Conservation (phyloP, 1,140 invertebrate genomes). For the Forficula auricularia region DNA sequence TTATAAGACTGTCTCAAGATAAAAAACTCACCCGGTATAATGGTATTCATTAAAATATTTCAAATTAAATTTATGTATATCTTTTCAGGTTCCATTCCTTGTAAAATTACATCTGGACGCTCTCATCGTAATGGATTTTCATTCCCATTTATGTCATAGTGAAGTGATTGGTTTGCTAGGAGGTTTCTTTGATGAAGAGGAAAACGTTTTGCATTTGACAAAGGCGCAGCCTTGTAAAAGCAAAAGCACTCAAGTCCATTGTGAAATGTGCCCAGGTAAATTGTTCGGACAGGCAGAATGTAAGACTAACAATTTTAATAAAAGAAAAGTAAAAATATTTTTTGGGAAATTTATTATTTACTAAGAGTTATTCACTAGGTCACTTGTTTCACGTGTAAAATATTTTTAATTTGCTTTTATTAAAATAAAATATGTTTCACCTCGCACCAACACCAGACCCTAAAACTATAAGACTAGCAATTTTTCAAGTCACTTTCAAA, state of each 20-base stretch:
- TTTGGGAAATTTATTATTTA: not conserved
- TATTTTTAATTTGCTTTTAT: not conserved
- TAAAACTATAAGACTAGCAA: too few species aligned
- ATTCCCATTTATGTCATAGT: conserved; percentile 42
- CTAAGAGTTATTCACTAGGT: not conserved
- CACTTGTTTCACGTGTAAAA: not conserved
- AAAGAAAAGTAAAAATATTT: not conserved
- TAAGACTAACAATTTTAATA: too few species aligned
- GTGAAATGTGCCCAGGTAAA: conserved; percentile 60
- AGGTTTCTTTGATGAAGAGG: conserved; percentile 26
- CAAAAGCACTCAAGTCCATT: conserved; percentile 42
- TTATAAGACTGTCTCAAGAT: too few species aligned
- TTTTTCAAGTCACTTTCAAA: too few species aligned
- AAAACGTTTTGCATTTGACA: conserved; percentile 25
- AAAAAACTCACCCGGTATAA: too few species aligned
- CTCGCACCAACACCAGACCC: too few species aligned
- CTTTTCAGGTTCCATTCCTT: conserved; percentile 40
- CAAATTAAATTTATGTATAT: too few species aligned
- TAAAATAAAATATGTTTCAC: too few species aligned
- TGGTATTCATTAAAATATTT: too few species aligned
- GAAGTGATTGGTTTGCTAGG: conserved; percentile 59
- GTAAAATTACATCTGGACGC: conserved; percentile 37
- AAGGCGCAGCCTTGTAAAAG: conserved; percentile 37
- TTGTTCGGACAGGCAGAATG: too few species aligned
- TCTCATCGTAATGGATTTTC: conserved; percentile 45